A percentile compares a stretch with the other conserved stretches of the same genome.
Conservation (phyloP, 2,113 vertebrate species). For the Heloderma charlesbogerti region DNA sequence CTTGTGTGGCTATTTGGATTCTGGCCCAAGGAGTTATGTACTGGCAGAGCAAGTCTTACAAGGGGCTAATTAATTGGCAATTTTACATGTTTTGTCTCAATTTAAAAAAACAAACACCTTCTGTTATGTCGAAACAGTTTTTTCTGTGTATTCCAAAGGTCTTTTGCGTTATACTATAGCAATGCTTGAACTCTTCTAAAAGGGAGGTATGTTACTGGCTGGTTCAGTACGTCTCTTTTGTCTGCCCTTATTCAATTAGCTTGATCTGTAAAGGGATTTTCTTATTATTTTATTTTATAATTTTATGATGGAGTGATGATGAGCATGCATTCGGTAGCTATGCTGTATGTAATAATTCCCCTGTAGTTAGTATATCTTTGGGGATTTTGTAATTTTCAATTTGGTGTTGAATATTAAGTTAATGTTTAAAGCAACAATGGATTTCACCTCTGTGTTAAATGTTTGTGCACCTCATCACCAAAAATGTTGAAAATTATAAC, state of each 20-base stretch:
- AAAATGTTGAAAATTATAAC: constrained; percentile 75
- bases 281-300: constrained; percentile 44
- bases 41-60: not conserved
- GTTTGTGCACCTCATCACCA: constrained; percentile 69
- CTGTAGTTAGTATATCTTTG: constrained; percentile 60
- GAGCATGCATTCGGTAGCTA: constrained; percentile 67
- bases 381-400: constrained; percentile 67
- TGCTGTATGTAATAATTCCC: constrained; percentile 66
- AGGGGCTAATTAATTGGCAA: constrained; percentile 23
- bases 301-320: constrained; percentile 57
- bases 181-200: constrained; percentile 57
- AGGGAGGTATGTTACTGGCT: constrained; percentile 78
- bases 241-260: constrained; percentile 75
- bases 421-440: constrained; percentile 61
- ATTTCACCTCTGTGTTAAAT: constrained; percentile 65
- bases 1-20: not conserved
- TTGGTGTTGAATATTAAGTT: constrained; percentile 59
- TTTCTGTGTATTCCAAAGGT: constrained; percentile 43
- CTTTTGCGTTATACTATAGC: constrained; percentile 55
- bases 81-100: constrained; percentile 47
- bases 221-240: constrained; percentile 78
- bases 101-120: not conserved
- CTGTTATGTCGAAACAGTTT: constrained; percentile 52
- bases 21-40: constrained; percentile 1
- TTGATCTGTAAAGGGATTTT: constrained; percentile 69